phyloP scores from a whole-genome alignment of 1,140 invertebrate species.

The Phortica variegata region DNA sequence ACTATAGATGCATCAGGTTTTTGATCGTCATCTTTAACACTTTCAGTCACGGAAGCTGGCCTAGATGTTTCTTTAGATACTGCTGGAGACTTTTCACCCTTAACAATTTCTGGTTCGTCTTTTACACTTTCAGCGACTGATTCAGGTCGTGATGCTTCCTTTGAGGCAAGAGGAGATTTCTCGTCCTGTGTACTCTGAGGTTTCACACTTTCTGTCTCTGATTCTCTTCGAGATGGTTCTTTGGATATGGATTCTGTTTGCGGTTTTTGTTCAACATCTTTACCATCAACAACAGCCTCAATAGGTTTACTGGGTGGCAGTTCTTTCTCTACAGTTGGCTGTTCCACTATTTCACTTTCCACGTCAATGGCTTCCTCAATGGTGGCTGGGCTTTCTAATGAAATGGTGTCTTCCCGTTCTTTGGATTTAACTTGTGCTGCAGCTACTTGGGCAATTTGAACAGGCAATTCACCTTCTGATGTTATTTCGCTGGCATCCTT shows the following conservation, averaged over 20 bases:
- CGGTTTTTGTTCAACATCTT: neutral
- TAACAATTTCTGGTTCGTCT: no score
- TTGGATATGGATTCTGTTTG: neutral
- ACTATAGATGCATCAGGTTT: no score
- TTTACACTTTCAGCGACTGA: constrained; percentile 8
- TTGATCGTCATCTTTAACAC: no score
- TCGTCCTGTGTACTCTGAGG: neutral
- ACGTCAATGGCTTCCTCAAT: constrained; percentile 54
- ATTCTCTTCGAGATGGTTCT: constrained; percentile 13
- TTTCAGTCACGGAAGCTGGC: no score
- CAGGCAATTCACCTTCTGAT: constrained; percentile 48
- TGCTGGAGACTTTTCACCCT: constrained; percentile 2
- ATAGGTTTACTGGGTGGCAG: neutral
- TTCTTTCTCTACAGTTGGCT: constrained; percentile 1
- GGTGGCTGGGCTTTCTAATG: constrained; percentile 46
- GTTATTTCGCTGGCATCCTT: constrained; percentile 52
- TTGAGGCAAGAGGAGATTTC: constrained; percentile 13
- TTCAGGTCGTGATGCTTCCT: constrained; percentile 15
- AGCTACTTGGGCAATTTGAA: constrained; percentile 24
- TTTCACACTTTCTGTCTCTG: neutral
- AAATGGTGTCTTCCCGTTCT: constrained; percentile 42
- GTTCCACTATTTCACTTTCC: constrained; percentile 28
- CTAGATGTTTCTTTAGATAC: no score
- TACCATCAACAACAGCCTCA: no score
- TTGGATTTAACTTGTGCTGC: constrained; percentile 23